Base-by-base conservation (phyloP, 2,888 invertebrate species). In the Halictus ligatus region DNA sequence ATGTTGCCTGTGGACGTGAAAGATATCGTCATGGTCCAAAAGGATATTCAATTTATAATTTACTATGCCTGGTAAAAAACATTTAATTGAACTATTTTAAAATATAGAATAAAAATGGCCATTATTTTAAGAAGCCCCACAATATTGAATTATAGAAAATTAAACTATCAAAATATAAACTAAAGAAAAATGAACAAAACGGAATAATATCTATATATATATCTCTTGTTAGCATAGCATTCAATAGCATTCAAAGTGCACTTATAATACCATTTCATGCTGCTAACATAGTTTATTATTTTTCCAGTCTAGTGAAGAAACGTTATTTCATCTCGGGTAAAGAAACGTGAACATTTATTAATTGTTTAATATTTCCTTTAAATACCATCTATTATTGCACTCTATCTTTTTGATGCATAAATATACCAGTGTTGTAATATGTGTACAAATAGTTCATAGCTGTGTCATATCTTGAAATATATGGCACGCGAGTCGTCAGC, bases 221-320 rank as follows among this genome's bases (percentile, higher is more conserved):
- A 15, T 15, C 15, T 15, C 10, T 64, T 12, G 64, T 64, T 64
- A n/a, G n/a, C n/a, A n/a, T n/a, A n/a, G n/a, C n/a, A n/a, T n/a
- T n/a, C n/a, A 64, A 64, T 15, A 64, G 64, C 25, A 64, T 64
- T 60, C 25, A 60, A 25, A 60, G 25, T 29, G 60, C 13, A 29
- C 29, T 64, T 29, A 29, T 0, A 35, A 5, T 29, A 29, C 29
- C 15, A 29, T 64, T 64, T 64, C n/a, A 64, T 64, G 15, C 64
- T 29, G 64, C 64, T 64, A 64, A 64, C 64, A 64, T 64, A 64
- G 60, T 60, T 64, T 64, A 15, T 64, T 60, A 25, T 64, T 29
- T 64, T 64, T 64, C 25, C 64, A 64, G 60, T 64, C 60, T 64
- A 29, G 64, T 64, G 64, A 64, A 64, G 64, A 64, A 64, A 64